These are phyloP conservation scores for Linurgus olivaceus DNA, from an alignment of 2,797 vertebrate genomes.

Conservation along the genomic window DNA sequence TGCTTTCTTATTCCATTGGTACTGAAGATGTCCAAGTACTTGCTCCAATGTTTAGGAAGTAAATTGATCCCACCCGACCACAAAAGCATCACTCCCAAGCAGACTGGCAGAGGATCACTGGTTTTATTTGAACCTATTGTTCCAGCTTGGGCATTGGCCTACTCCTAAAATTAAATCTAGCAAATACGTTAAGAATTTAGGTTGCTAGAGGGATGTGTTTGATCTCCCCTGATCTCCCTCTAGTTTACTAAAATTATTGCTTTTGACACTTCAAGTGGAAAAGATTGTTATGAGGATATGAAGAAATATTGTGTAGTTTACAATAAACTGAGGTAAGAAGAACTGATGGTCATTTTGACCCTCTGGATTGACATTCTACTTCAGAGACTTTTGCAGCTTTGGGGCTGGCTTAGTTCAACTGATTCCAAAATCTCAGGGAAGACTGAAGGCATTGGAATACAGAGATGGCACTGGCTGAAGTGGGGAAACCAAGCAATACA, in stretches of 20 bases:
- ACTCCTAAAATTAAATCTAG: background rate
- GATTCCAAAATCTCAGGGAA: background rate
- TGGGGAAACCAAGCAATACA: background rate
- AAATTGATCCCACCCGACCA: background rate
- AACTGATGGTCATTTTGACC: background rate
- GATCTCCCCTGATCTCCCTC: background rate
- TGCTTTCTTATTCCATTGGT: background rate
- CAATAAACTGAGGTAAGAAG: background rate
- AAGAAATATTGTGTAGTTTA: background rate
- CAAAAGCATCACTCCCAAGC: background rate
- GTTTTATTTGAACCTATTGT: background rate
- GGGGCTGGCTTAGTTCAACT: background rate
- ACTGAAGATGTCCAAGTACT: background rate
- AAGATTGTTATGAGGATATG: background rate
- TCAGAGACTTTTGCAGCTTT: background rate
- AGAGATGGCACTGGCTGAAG: background rate
- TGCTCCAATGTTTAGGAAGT: background rate
- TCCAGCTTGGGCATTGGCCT: background rate
- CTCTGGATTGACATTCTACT: background rate
- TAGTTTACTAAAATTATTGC: background rate
- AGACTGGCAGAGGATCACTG: background rate
- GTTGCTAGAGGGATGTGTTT: background rate
- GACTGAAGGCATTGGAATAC: background rate
- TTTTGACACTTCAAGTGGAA: background rate
- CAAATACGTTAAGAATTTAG: slow-evolving; percentile 20